A percentile compares a stretch with the other conserved stretches of the same genome.
Conservation (phyloP, 2,888 invertebrate species). For the Mythimna albipuncta region DNA sequence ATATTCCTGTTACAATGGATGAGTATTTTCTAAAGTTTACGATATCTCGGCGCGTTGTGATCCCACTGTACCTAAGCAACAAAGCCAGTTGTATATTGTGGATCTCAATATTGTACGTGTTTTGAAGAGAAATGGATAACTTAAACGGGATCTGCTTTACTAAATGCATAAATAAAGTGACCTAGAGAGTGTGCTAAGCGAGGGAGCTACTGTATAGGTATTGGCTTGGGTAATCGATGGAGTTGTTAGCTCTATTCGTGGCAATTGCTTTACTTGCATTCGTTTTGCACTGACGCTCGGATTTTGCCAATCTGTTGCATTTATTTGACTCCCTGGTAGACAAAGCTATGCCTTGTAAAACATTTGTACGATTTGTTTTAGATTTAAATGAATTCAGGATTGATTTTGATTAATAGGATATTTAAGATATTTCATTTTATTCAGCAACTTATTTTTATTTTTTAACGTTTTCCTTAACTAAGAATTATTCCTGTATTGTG, state of each 20-base stretch:
- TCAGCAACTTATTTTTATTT: neutral
- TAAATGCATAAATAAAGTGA: constrained; percentile 51
- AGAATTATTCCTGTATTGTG: too few relatives aligned
- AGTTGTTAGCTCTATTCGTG: constrained; percentile 1
- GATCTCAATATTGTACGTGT: constrained; percentile 64
- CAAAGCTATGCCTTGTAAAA: neutral
- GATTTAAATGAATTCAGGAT: neutral
- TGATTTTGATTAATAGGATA: neutral
- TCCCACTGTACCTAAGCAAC: constrained; percentile 53
- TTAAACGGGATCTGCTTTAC: constrained; percentile 46
- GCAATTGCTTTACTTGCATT: constrained; percentile 1
- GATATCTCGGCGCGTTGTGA: constrained; percentile 46
- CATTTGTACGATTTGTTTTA: neutral
- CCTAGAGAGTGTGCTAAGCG: constrained; percentile 7
- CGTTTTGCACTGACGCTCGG: neutral
- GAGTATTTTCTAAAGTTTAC: constrained; percentile 34
- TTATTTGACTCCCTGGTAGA: neutral
- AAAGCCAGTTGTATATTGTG: constrained; percentile 57
- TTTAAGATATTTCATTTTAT: neutral
- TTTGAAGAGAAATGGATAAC: constrained; percentile 54
- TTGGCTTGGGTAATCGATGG: neutral
- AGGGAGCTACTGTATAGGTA: neutral
- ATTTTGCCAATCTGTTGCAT: neutral
- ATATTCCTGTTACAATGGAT: constrained; percentile 29
- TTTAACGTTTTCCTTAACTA: too few relatives aligned